Evolutionary conservation across 2,888 invertebrate species (phyloP).

Genomic region (Chrysotoxum bicinctum): DNA sequence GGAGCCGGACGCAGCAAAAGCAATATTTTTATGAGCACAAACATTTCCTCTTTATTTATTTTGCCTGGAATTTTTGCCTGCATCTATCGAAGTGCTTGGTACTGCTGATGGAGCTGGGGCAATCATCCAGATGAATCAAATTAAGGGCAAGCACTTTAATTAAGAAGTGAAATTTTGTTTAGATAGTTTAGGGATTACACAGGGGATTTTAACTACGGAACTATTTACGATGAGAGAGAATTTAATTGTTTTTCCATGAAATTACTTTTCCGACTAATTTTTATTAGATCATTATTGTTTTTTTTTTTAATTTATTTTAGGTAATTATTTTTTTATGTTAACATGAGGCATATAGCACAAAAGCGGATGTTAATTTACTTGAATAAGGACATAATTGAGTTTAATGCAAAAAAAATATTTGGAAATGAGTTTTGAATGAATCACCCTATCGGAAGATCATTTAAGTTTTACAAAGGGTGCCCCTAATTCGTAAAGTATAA

Average conservation of each 20-base stretch:
- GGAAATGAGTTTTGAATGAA: too few species aligned
- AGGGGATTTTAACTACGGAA: background rate
- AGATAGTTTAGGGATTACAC: constrained; percentile 63
- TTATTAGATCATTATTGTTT: too few species aligned
- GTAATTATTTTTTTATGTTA: background rate
- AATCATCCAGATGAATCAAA: constrained; percentile 64
- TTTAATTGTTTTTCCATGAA: background rate
- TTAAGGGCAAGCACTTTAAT: constrained; percentile 70
- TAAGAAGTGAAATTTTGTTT: constrained; percentile 63
- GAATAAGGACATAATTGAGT: too few species aligned
- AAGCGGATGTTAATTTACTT: too few species aligned
- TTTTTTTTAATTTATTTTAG: background rate
- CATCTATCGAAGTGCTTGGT: constrained; percentile 38
- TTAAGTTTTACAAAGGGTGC: too few species aligned
- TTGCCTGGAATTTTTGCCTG: constrained; percentile 10
- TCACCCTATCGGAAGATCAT: too few species aligned
- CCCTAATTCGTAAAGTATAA: too few species aligned
- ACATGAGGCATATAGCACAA: background rate
- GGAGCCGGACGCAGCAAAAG: constrained; percentile 54
- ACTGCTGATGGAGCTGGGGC: constrained; percentile 2
- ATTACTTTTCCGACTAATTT: too few species aligned
- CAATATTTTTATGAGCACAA: constrained; percentile 28
- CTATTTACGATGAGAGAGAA: background rate
- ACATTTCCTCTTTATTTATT: background rate
- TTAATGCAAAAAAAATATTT: too few species aligned